Evolutionary conservation across 2,113 vertebrate genomes (phyloP).

Genomic region (Paraplagusia blochii): DNA sequence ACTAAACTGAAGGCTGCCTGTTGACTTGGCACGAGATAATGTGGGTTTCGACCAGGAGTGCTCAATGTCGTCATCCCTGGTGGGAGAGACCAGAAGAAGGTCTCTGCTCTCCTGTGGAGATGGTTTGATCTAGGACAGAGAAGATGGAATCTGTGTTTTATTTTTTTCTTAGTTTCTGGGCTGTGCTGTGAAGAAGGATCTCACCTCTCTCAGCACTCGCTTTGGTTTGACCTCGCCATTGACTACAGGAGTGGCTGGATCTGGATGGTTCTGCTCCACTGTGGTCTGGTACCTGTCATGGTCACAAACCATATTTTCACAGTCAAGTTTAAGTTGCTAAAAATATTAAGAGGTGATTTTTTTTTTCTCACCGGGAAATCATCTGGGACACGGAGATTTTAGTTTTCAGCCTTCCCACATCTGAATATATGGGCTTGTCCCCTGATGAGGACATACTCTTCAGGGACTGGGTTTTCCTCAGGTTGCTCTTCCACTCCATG

Average conservation of each 20-base stretch:
- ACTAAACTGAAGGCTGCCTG: slow-evolving; percentile 45
- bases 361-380: slow-evolving; percentile 70
- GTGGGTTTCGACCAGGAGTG: slow-evolving; percentile 6
- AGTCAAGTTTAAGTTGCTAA: background rate
- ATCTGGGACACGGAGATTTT: slow-evolving; percentile 78
- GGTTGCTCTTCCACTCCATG: slow-evolving; percentile 71
- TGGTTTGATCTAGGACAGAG: slow-evolving; percentile 23
- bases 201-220: slow-evolving; percentile 58
- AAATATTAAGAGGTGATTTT: background rate
- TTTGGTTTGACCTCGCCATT: slow-evolving; percentile 36
- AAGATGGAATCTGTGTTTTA: no score
- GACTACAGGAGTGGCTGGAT: slow-evolving; percentile 17
- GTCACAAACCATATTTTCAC: background rate
- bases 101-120: slow-evolving; percentile 8
- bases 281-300: slow-evolving; percentile 77
- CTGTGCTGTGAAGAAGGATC: background rate
- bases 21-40: slow-evolving; percentile 59
- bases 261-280: slow-evolving; percentile 37
- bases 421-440: slow-evolving; percentile 44
- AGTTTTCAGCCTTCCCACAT: slow-evolving; percentile 49
- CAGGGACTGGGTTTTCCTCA: slow-evolving; percentile 69
- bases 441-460: slow-evolving; percentile 34
- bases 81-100: slow-evolving; percentile 17
- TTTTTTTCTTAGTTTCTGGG: background rate
- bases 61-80: slow-evolving; percentile 28